These are phyloP conservation scores for Toxonevra muliebris DNA, from an alignment of 2,888 invertebrate species.

Conservation along the genomic window DNA sequence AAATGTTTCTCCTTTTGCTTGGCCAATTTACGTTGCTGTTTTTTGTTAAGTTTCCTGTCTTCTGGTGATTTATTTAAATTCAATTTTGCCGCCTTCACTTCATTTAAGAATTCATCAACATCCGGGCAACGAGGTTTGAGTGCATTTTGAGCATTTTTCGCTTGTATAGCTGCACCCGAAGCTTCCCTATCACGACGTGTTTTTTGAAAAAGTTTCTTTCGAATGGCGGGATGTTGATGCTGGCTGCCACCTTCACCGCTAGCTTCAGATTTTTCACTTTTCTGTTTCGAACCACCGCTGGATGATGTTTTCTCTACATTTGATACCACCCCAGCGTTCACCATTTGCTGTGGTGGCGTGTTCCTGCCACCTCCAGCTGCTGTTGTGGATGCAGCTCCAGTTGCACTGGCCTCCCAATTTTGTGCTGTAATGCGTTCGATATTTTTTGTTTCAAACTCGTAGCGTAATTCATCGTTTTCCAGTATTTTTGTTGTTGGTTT, in stretches of 20 bases:
- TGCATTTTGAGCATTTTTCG: constrained; percentile 40
- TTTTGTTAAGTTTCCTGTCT: constrained; percentile 63
- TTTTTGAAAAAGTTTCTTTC: constrained; percentile 54
- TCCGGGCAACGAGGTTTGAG: constrained; percentile 54
- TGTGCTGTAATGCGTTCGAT: constrained; percentile 67
- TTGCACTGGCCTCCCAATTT: constrained; percentile 46
- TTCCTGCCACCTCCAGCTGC: constrained; percentile 35
- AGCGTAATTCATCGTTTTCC: constrained; percentile 72
- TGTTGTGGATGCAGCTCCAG: constrained; percentile 12
- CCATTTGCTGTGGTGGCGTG: constrained; percentile 47
- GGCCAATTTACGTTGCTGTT: constrained; percentile 64
- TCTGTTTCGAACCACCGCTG: constrained; percentile 43
- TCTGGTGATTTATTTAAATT: constrained; percentile 62
- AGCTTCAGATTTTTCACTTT: constrained; percentile 54
- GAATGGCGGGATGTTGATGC: constrained; percentile 23
- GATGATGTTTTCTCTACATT: constrained; percentile 3
- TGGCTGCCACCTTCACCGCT: constrained; percentile 42
- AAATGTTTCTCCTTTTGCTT: constrained; percentile 71
- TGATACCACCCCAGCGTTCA: constrained; percentile 25
- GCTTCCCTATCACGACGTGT: constrained; percentile 48
- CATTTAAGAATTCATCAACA: constrained; percentile 58
- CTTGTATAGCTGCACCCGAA: constrained; percentile 36
- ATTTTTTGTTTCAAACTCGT: constrained; percentile 70
- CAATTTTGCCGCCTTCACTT: constrained; percentile 60
- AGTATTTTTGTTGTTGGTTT: constrained; percentile 75